Percentiles rank a stretch among this genome's conserved stretches.
Conservation (phyloP, 1,140 invertebrate species). For the Spodoptera frugiperda region DNA sequence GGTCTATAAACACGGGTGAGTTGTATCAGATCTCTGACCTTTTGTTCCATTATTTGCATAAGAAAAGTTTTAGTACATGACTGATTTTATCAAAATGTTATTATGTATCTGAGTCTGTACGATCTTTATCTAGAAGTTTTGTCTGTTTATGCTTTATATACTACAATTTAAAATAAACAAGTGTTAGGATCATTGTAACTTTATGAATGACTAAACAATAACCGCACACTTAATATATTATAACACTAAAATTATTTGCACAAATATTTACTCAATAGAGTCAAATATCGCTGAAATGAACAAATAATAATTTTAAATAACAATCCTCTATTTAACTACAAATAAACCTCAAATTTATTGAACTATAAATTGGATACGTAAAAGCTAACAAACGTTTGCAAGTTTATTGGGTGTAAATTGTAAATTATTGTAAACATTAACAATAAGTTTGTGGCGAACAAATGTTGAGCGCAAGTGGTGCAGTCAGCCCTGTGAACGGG, state of each 20-base stretch:
- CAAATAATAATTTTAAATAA: conserved; percentile 26
- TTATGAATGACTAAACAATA: background rate
- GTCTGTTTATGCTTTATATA: too few relatives aligned
- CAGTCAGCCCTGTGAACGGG: conserved; percentile 11
- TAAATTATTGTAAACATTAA: conserved; percentile 2
- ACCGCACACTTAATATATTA: background rate
- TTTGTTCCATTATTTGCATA: background rate
- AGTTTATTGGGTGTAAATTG: conserved; percentile 25
- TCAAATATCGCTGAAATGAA: conserved; percentile 13
- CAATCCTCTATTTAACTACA: background rate
- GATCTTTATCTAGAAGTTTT: too few relatives aligned
- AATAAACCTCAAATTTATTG: conserved; percentile 14
- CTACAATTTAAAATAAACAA: too few relatives aligned
- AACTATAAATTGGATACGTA: conserved; percentile 18
- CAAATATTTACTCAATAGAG: background rate
- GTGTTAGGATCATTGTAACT: too few relatives aligned
- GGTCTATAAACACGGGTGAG: conserved; percentile 1
- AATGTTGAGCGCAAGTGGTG: background rate
- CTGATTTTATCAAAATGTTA: background rate
- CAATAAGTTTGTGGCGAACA: background rate
- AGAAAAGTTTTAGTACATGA: background rate
- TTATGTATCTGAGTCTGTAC: background rate
- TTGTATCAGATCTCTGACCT: conserved; percentile 9
- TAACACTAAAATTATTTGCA: background rate
- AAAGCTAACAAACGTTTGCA: conserved; percentile 13